Conservation (phyloP, 37 sponge, comb jelly and placozoan genomes). For the Amphimedon queenslandica region DNA sequence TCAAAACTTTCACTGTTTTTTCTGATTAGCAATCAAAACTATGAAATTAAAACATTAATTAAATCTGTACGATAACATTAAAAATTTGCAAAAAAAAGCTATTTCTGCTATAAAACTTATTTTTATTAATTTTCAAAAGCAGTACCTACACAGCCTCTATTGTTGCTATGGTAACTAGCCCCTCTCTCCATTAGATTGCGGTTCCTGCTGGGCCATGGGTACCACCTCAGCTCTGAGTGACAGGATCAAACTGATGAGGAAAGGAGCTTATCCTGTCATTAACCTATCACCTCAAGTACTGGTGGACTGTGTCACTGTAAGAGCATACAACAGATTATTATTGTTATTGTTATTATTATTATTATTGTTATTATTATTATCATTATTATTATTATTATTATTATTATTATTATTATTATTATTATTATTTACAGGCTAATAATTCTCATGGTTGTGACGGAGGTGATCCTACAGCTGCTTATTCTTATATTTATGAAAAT, state of each 20-base stretch:
- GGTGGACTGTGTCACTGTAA: conserved; percentile 74
- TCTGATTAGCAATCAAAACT: too few relatives aligned
- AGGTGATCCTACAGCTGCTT: conserved; percentile 83
- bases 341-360: background rate
- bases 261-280: conserved; percentile 61
- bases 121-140: too few relatives aligned
- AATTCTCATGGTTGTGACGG: conserved; percentile 71
- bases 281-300: conserved; percentile 79
- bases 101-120: too few relatives aligned
- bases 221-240: conserved; percentile 86
- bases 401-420: background rate
- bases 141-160: too few relatives aligned
- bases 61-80: too few relatives aligned
- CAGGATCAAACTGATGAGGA: conserved; percentile 70
- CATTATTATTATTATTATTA: background rate
- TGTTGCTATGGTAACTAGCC: too few relatives aligned
- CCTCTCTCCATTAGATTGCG: conserved; percentile 55
- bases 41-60: too few relatives aligned
- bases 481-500: conserved; percentile 75
- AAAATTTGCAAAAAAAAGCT: too few relatives aligned
- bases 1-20: too few relatives aligned
- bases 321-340: background rate
- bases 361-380: background rate
- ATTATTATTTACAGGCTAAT: conserved; percentile 15
- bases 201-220: conserved; percentile 79